Evolutionary conservation across 2,797 vertebrate species (phyloP), one percentile per base, ranked within the genome.

Genomic region (Poecilia velifera): DNA sequence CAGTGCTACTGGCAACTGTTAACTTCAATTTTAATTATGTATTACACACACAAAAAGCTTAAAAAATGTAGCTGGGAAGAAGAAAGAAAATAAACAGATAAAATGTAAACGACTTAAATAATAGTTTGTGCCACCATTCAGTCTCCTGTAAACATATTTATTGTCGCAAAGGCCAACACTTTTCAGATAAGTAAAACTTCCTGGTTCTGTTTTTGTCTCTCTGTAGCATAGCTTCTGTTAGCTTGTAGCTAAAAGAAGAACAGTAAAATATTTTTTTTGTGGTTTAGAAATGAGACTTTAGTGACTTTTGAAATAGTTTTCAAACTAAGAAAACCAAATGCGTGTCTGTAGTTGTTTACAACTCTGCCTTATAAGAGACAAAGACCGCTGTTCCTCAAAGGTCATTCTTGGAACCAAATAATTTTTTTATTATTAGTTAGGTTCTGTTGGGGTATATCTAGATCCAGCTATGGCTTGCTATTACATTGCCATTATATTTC

Each of bases 121-220:
- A 22, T 9, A 46, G 45, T 7, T 9, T 34, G 34, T 74, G 47
- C 74, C 75, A 55, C n/a, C 6, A 5, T 83, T 79, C 49, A 73
- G 28, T 80, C 46, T 76, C 70, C 20, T 22, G 76, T 64, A 68
- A 46, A 70, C 39, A 75, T 8, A 49, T 82, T 83, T 84, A 20
- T 47, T 73, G 45, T 59, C 16, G 5, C 39, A 82, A 77, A 41
- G 59, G 53, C 13, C 62, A 66, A 41, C 55, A 74, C 34, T 76
- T 82, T 74, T 70, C 34, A 76, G 16, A 72, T 76, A 51, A 74
- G 22, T 66, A 47, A 53, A 80, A 55, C 70, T 22, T 62, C 31
- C 41, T 73, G 59, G 46, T 70, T 53, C 39, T 59, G 31, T 41
- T 34, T 72, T 68, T 66, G 10, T 25, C n/a, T 31, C 45, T 41